Evolutionary conservation across 2,797 vertebrate species (phyloP), one percentile per base, ranked within the genome.

Genomic region (Pipistrellus kuhlii): DNA sequence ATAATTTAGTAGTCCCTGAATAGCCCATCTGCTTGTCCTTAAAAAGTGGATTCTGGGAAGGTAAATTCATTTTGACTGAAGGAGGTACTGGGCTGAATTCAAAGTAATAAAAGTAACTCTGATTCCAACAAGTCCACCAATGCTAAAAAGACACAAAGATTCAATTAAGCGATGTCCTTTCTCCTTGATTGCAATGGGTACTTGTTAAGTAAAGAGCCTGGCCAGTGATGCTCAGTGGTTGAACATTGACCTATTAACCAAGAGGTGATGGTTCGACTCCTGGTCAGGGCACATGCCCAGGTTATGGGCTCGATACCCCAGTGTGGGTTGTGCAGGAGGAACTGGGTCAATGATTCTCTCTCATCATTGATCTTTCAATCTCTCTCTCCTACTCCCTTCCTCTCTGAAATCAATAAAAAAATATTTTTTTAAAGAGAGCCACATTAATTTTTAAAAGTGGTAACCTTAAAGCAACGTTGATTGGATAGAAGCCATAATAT

Each of bases 71-170:
- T 48, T 32, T 69, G 27, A 59, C n/a, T 53, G 35, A 89, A 95
- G 44, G 13, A 62, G 32, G n/a, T 55, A 75, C 25, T 68, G 71
- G 80, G 83, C 8, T 84, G 71, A 90, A 69, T 73, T 94, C 53
- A 96, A 76, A 78, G 12, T 18, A 92, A 88, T 75, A 68, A 62
- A 95, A 80, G 57, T 78, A 85, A 96, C 57, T 94, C 64, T 48
- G 32, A 38, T 53, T 82, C 55, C 35, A 93, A 94, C 72, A 95
- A 88, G 38, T 35, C 73, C 75, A 89, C 32, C 66, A 71, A 77
- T n/a, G 66, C 73, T 94, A 93, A 89, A 91, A 75, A 76, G 57
- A 88, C 57, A 78, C 8, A 66, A 85, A 94, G 44, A 62, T 84
- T 92, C 75, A 62, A 76, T 95, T 90, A 83, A 88, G 59, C 75